These are phyloP conservation scores for Pseudomyrmex dendroicus DNA, from an alignment of 1,140 invertebrate species.

Conservation along the genomic window DNA sequence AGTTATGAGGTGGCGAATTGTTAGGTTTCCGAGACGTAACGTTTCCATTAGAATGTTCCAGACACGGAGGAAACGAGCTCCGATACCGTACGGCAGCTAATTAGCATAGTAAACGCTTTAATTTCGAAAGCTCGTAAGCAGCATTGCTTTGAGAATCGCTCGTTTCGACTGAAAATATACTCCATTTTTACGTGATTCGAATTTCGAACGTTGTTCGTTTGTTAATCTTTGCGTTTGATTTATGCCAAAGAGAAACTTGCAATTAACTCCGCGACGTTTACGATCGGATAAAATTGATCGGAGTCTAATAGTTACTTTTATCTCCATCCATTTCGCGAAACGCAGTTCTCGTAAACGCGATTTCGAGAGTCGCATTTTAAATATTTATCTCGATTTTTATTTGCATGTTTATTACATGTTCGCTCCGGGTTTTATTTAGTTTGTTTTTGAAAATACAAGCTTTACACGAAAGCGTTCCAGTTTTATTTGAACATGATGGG, in stretches of 20 bases:
- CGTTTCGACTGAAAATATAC: conserved; percentile 16
- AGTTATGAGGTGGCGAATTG: background rate
- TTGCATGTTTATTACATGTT: background rate
- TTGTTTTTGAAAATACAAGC: background rate
- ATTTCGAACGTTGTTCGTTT: conserved; percentile 13
- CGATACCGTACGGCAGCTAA: conserved; percentile 8
- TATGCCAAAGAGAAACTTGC: conserved; percentile 20
- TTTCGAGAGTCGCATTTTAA: background rate
- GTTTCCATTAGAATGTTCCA: conserved; percentile 19
- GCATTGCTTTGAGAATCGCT: conserved; percentile 32
- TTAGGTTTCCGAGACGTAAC: background rate
- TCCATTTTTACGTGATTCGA: conserved; percentile 53
- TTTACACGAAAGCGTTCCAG: background rate
- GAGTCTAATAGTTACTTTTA: conserved; percentile 39
- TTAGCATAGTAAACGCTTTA: conserved; percentile 44
- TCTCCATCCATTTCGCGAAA: conserved; percentile 1
- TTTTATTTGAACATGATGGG: conserved; percentile 43
- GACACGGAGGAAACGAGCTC: conserved; percentile 3
- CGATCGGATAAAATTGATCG: conserved; percentile 36
- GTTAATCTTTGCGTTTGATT: conserved; percentile 42
- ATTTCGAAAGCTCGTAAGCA: conserved; percentile 10
- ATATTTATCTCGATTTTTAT: conserved; percentile 16
- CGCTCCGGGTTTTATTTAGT: background rate
- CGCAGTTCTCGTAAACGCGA: conserved; percentile 13
- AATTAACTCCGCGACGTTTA: conserved; percentile 53